Percentiles rank a stretch among this genome's conserved stretches.
phyloP scores from a whole-genome alignment of 2,113 vertebrate genomes.

The Saccopteryx leptura region DNA sequence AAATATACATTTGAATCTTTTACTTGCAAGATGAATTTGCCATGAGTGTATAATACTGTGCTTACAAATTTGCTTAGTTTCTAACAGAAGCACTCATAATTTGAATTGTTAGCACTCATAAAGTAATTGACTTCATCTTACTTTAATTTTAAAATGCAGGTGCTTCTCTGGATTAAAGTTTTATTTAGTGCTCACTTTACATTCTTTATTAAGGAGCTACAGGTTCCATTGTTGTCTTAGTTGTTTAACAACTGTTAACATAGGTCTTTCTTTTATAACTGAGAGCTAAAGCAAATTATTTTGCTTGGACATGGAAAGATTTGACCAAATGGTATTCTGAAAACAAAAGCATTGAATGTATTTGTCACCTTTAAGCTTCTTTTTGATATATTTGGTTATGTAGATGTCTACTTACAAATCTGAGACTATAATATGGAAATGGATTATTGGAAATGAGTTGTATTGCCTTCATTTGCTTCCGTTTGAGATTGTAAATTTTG shows the following conservation, averaged over 20 bases:
- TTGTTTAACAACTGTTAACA: slow-evolving; percentile 59
- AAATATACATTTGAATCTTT: slow-evolving; percentile 46
- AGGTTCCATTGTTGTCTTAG: slow-evolving; percentile 53
- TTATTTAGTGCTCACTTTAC: slow-evolving; percentile 50
- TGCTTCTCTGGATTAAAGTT: slow-evolving; percentile 64
- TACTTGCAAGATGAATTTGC: slow-evolving; percentile 59
- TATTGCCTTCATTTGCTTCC: slow-evolving; percentile 78
- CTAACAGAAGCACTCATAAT: slow-evolving; percentile 53
- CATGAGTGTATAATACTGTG: slow-evolving; percentile 35
- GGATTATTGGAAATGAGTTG: slow-evolving; percentile 81
- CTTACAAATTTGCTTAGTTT: slow-evolving; percentile 42
- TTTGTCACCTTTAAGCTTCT: slow-evolving; percentile 73
- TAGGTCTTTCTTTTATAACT: slow-evolving; percentile 61
- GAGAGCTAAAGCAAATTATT: slow-evolving; percentile 69
- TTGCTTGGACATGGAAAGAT: slow-evolving; percentile 63
- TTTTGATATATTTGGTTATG: slow-evolving; percentile 81
- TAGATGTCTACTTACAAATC: slow-evolving; percentile 76
- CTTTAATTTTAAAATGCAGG: slow-evolving; percentile 56
- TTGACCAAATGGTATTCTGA: slow-evolving; percentile 70
- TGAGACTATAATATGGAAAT: slow-evolving; percentile 75
- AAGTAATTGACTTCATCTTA: slow-evolving; percentile 43
- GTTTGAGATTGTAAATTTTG: slow-evolving; percentile 81
- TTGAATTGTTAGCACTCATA: slow-evolving; percentile 72
- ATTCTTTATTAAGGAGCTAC: slow-evolving; percentile 18
- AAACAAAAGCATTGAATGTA: slow-evolving; percentile 73